These are phyloP conservation scores for Halcyon leucocephala DNA, from an alignment of 2,797 vertebrate species.

Conservation along the genomic window DNA sequence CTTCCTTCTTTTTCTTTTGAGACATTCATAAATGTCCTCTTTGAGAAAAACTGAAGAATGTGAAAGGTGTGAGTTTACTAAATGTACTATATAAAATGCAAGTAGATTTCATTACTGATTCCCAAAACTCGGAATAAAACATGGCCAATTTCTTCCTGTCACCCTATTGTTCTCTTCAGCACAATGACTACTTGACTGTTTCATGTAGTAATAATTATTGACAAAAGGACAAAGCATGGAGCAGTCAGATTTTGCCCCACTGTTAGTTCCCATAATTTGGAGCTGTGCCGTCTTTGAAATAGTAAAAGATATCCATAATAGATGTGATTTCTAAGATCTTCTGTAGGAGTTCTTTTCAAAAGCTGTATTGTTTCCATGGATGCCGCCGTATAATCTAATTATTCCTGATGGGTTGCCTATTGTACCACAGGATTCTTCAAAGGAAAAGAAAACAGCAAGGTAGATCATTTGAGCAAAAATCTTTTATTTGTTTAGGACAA, in stretches of 20 bases:
- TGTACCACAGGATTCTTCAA: conserved; percentile 67
- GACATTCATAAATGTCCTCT: neutral
- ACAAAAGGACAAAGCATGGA: conserved; percentile 49
- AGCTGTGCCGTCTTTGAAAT: conserved; percentile 55
- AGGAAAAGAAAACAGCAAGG: conserved; percentile 74
- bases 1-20: neutral
- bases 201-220: conserved; percentile 64
- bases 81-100: neutral
- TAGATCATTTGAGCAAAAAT: conserved; percentile 73
- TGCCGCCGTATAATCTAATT: conserved; percentile 75
- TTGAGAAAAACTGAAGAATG: neutral
- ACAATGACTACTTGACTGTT: conserved; percentile 62
- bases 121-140: neutral
- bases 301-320: conserved; percentile 70
- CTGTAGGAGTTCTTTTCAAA: conserved; percentile 64
- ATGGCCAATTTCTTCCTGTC: neutral
- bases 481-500: conserved; percentile 77
- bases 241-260: conserved; percentile 40
- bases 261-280: conserved; percentile 71
- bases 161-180: neutral
- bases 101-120: neutral
- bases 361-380: conserved; percentile 73
- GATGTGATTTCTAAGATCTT: conserved; percentile 72
- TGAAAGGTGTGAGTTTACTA: neutral
- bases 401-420: conserved; percentile 72